Percentiles rank a stretch among this genome's conserved stretches.
Conservation (phyloP, 1,140 invertebrate genomes). For the Oedothorax gibbosus region DNA sequence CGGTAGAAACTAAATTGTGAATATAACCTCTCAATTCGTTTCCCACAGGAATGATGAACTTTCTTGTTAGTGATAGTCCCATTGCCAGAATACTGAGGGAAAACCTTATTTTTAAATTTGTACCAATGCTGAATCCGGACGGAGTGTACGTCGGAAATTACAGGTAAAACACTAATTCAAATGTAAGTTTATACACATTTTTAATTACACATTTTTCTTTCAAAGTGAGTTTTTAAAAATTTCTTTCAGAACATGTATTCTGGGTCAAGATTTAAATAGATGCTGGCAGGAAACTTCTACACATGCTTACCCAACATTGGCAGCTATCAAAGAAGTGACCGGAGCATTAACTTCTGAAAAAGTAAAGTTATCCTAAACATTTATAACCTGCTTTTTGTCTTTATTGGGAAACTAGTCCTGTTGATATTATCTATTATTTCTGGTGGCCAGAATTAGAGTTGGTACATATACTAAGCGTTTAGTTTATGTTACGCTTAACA, state of each 20-base stretch:
- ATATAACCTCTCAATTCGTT: constrained; percentile 71
- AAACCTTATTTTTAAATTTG: constrained; percentile 91
- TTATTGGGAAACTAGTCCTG: neutral
- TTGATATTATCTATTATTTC: too few relatives aligned
- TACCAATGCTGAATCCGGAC: constrained; percentile 93
- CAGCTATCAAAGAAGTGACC: constrained; percentile 81
- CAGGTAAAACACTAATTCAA: constrained; percentile 72
- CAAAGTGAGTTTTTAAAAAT: neutral
- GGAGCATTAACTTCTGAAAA: constrained; percentile 66
- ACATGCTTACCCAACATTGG: constrained; percentile 83
- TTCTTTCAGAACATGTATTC: constrained; percentile 70
- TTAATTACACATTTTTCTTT: neutral
- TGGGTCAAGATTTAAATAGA: constrained; percentile 90
- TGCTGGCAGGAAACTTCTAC: constrained; percentile 83
- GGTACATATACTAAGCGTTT: too few relatives aligned
- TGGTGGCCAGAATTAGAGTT: too few relatives aligned
- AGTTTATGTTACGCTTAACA: too few relatives aligned
- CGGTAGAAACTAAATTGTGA: neutral
- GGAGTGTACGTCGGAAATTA: constrained; percentile 90
- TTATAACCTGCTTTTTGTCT: neutral
- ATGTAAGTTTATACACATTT: neutral
- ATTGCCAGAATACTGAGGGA: constrained; percentile 79
- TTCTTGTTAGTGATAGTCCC: constrained; percentile 79
- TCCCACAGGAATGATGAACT: constrained; percentile 89
- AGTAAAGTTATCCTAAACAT: constrained; percentile 16